Evolutionary conservation across 2,113 vertebrate species (phyloP), one percentile per base, ranked within the genome.

Genomic region (Cyphomyrus discorhynchus): DNA sequence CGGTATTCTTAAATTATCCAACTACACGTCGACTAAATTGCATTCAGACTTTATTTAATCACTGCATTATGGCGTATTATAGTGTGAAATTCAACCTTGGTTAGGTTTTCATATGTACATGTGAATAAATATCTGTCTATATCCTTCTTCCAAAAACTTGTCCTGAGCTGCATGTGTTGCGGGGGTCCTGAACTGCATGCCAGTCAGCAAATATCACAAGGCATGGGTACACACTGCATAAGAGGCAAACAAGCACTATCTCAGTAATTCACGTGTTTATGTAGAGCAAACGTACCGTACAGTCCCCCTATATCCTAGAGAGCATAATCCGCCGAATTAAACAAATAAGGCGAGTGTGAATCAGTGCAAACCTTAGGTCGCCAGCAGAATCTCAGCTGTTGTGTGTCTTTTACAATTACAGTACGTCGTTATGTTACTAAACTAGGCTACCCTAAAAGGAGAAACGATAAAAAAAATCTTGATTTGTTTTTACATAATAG

Each of bases 381-480:
- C 6, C 80, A 19, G 45, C 80, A 42, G 9, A 42, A 84, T 84
- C 35, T 84, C 9, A 47, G 82, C 9, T n/a, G 82, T 46, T 47
- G 39, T 3, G 9, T 84, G 45, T 24, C 35, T 21, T 39, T 42
- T 82, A 42, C 5, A 21, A 21, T 7, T 82, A 45, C 77, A 3
- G 45, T 50, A 19, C 31, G 49, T 50, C 88, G 24, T 19, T 49
- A n/a, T n/a, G 70, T 11, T 50, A 56, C 6, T 56, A 52, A 83
- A 83, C 74, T 47, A 80, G 80, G 77, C 74, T 49, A 50, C 70
- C 50, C 74, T 89, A 89, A 83, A 89, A 56, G 39, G 9, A 52
- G 88, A 89, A 50, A 80, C 15, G 49, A 82, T 89, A 39, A 1
- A 53, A 89, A 5, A 9, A 19, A 1, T 70, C 42, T 46, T 58